Conservation (phyloP, 1,140 invertebrate species). For the Bombus vancouverensis region DNA sequence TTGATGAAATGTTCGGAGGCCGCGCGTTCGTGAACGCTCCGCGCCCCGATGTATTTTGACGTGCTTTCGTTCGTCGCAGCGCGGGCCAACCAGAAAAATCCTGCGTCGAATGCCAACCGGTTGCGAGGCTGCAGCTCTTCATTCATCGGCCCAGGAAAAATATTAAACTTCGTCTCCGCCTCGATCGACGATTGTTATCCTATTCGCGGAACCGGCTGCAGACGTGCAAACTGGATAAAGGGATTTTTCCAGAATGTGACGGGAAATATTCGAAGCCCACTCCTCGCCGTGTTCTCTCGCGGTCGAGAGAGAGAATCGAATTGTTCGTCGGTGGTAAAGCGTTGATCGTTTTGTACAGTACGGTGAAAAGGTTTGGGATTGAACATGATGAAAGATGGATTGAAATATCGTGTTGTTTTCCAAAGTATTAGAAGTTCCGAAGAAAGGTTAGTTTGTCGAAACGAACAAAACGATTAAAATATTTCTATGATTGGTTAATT, state of each 20-base stretch:
- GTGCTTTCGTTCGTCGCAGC: conserved; percentile 45
- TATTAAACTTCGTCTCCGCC: conserved; percentile 26
- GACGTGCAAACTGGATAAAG: background rate
- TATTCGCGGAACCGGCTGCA: background rate
- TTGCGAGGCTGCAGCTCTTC: conserved; percentile 27
- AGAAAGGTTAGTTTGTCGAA: too few relatives aligned
- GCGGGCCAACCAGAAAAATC: conserved; percentile 52
- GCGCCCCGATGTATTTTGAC: conserved; percentile 55
- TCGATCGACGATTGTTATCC: background rate
- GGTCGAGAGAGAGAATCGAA: background rate
- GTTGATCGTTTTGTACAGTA: background rate
- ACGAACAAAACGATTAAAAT: background rate
- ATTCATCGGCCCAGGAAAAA: conserved; percentile 16
- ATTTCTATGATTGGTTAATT: background rate
- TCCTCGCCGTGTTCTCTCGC: background rate
- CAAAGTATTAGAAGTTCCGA: background rate
- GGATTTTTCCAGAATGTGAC: background rate
- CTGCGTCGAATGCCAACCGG: conserved; percentile 38
- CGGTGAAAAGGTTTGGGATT: background rate
- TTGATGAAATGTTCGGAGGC: conserved; percentile 63
- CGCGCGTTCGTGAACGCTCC: conserved; percentile 7
- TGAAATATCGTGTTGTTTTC: background rate
- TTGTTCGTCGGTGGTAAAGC: background rate
- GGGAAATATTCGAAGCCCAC: background rate
- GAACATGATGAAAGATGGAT: too few relatives aligned